Evolutionary conservation across 2,113 vertebrate genomes (phyloP), one percentile per base, ranked within the genome.

Genomic region (Corythornis vintsioides): DNA sequence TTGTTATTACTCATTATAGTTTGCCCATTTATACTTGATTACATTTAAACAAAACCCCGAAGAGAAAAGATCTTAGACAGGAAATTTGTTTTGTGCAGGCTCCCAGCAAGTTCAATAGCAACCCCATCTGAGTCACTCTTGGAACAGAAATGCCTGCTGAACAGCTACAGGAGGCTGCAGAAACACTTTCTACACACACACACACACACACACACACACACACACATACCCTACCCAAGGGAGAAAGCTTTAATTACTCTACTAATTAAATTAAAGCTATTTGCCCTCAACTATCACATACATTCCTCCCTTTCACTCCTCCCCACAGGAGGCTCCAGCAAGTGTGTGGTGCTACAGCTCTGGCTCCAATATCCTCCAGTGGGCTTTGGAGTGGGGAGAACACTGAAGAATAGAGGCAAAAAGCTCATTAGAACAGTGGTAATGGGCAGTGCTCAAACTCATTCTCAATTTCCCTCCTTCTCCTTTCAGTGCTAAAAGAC

Each of bases 191-290:
- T 35, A 43, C 57, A 21, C 48, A 67, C 57, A 45, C 19, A 57
- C 43, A 45, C 43, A 45, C 43, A 45, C 42, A 43, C 57, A 21
- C 48, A 67, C 42, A 43, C 57, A 21, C 48, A 67, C 59, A 52
- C 29, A 47, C 64, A 70, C 7, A 47, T 13, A 9, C 42, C 75
- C 85, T 74, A 67, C 96, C 57, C 90, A 93, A 75, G 92, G 74
- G 92, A 94, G 89, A 88, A 95, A 93, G 79, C 35, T 97, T 97
- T 97, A 97, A 97, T 95, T 96, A 96, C 94, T 95, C 89, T 59
- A 45, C 77, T 97, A 97, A 97, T 97, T 97, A 90, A 96, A 96
- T 95, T 95, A 96, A 95, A 96, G 63, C 74, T 91, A 80, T 95
- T 91, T 95, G 89, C 85, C 74, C 87, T 96, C 73, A 53, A 83